Percentiles rank a stretch among this genome's conserved stretches.
Evolutionary conservation across 2,113 vertebrate genomes (phyloP).

Genomic region (Trochalopteron elliotii): DNA sequence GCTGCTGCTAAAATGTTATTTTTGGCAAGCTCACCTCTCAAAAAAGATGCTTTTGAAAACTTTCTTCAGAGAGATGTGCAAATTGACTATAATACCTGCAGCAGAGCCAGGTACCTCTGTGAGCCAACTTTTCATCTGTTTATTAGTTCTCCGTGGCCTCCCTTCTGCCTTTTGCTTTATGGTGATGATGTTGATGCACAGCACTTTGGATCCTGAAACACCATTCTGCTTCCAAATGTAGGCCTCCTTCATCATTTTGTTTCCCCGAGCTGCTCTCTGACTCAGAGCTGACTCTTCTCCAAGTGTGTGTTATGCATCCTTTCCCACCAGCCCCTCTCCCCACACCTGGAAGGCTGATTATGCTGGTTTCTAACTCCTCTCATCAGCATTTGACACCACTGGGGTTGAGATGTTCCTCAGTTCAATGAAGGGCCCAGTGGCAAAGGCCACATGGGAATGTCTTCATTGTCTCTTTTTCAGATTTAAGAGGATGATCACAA

Average conservation of each 20-base stretch:
- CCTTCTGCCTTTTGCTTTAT: conserved; percentile 53
- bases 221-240: not conserved
- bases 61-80: conserved; percentile 62
- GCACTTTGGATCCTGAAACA: conserved; percentile 47
- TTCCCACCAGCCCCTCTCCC: not conserved
- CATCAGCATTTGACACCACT: not conserved
- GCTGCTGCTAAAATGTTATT: conserved; percentile 71
- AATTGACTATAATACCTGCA: conserved; percentile 69
- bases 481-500: not conserved
- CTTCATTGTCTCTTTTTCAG: not conserved
- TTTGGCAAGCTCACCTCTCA: conserved; percentile 47
- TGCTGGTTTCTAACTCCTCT: not conserved
- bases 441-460: not conserved
- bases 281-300: conserved; percentile 10
- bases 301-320: not conserved
- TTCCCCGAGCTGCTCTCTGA: not conserved
- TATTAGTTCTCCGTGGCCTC: conserved; percentile 52
- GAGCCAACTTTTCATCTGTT: conserved; percentile 62
- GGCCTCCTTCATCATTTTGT: not conserved
- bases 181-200: conserved; percentile 53
- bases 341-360: not conserved
- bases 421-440: not conserved
- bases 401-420: not conserved
- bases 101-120: conserved; percentile 58
- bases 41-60: conserved; percentile 49